Base-by-base conservation (phyloP, 1,140 invertebrate species). In the Heliconius hermathena region DNA sequence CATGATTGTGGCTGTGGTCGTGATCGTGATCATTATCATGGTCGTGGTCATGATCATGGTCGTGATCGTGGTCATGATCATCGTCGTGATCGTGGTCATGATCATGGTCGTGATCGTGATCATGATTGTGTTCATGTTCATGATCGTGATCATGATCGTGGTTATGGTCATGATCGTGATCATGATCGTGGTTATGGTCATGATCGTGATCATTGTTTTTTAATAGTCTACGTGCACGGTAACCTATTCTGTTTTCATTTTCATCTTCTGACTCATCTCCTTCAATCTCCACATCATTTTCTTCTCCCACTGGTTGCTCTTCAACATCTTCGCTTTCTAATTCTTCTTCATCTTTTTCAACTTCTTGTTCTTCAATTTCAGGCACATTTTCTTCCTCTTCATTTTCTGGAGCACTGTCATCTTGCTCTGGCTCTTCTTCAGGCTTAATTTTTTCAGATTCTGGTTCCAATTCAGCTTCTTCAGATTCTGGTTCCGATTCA, bases 401-500 rank as follows among this genome's bases (percentile, higher is more conserved):
- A 29, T 74, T 73, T 74, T 85, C 84, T 20, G 46, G 20, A 16
- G 18, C 22, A n/a, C 73, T 76, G 54, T 82, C 85, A 36, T 77
- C 49, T 52, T 18, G 49, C 18, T 79, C 82, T 36, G 38, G 26
- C 13, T 81, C 76, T 41, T 60, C 73, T 78, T 77, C 76, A 29
- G 83, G 82, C 4, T 46, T 46, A 46, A 46, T 46, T 46, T 46
- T 13, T 82, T 87, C 86, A 52, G 66, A 49, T n/a, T 81, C 82
- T 74, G 46, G 71, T 75, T 82, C 82, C 29, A 26, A 66, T 82
- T 87, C 83, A 22, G 71, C 49, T 78, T 89, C 88, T n/a, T 3
- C 11, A 46, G 71, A 52, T 78, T 87, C 87, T 11, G 81, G 26
- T 33, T 87, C 84, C 6, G 75, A 41, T 78, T 90, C 87, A 5